phyloP scores from a whole-genome alignment of 2,888 invertebrate species.

The Spialia ferax region DNA sequence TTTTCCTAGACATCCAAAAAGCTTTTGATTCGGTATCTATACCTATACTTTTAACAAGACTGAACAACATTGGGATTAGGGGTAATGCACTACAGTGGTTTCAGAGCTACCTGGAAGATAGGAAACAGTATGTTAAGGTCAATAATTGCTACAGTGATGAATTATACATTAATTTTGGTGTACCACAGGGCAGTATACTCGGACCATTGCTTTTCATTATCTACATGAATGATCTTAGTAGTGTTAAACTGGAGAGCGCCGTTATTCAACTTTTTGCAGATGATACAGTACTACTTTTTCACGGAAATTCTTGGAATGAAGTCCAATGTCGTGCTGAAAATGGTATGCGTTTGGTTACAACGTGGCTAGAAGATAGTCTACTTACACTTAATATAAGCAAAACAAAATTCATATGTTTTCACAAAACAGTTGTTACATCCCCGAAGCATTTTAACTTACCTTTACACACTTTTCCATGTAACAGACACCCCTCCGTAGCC shows the following conservation, averaged over 20 bases:
- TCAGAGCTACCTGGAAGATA: conserved; percentile 18
- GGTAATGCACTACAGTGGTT: conserved; percentile 30
- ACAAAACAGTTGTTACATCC: background rate
- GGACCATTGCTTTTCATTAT: conserved; percentile 9
- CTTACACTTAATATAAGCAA: conserved; percentile 5
- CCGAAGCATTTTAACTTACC: background rate
- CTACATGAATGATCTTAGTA: conserved; percentile 8
- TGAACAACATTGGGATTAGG: conserved; percentile 21
- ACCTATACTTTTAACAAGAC: conserved; percentile 8
- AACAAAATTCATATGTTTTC: conserved; percentile 8
- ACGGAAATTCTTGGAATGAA: background rate
- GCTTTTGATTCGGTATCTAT: conserved; percentile 25
- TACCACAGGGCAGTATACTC: conserved; percentile 22
- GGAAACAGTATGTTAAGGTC: background rate
- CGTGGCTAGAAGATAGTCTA: conserved; percentile 13
- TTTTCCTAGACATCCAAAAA: conserved; percentile 35
- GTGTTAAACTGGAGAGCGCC: background rate
- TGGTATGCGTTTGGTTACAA: conserved; percentile 16
- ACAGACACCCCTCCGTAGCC: too few species aligned
- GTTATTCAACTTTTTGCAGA: conserved; percentile 4
- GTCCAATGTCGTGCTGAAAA: background rate
- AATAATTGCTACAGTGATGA: background rate
- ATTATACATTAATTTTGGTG: background rate
- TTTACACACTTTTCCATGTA: background rate
- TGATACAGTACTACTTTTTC: conserved; percentile 5